Conservation (phyloP, 1,140 invertebrate genomes). For the Halyomorpha halys region DNA sequence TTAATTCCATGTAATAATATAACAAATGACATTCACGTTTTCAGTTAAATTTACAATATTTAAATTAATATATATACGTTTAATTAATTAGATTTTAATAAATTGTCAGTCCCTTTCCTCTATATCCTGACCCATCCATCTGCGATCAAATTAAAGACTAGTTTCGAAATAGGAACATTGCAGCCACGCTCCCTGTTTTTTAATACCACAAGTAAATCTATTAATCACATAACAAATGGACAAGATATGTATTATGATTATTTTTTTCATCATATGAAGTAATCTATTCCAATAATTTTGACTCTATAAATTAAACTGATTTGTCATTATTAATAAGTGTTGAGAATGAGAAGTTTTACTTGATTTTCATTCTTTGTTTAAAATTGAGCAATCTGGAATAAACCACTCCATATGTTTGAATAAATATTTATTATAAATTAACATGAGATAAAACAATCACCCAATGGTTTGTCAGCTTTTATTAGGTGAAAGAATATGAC, state of each 20-base stretch:
- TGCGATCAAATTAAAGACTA: slow-evolving; percentile 31
- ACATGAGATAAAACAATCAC: too few relatives aligned
- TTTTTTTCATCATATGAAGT: neutral
- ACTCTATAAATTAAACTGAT: too few relatives aligned
- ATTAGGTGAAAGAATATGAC: neutral
- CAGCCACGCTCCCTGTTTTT: slow-evolving; percentile 16
- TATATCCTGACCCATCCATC: slow-evolving; percentile 7
- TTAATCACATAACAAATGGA: slow-evolving; percentile 16
- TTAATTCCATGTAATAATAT: neutral
- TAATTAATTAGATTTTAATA: slow-evolving; percentile 4
- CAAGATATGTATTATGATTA: slow-evolving; percentile 19
- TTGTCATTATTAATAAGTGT: too few relatives aligned
- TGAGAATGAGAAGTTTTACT: too few relatives aligned
- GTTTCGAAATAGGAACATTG: slow-evolving; percentile 36
- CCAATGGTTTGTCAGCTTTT: neutral
- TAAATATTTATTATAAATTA: too few relatives aligned
- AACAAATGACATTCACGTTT: slow-evolving; percentile 19
- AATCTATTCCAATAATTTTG: neutral
- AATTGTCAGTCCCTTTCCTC: slow-evolving; percentile 18
- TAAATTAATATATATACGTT: slow-evolving; percentile 11
- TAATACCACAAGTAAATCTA: slow-evolving; percentile 6
- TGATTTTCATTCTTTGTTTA: neutral
- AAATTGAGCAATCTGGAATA: neutral
- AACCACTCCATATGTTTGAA: neutral
- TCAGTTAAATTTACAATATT: slow-evolving; percentile 17